Percentiles rank a stretch among this genome's conserved stretches.
phyloP scores from a whole-genome alignment of 2,888 invertebrate species.

The Drosophila parthenogenetica region DNA sequence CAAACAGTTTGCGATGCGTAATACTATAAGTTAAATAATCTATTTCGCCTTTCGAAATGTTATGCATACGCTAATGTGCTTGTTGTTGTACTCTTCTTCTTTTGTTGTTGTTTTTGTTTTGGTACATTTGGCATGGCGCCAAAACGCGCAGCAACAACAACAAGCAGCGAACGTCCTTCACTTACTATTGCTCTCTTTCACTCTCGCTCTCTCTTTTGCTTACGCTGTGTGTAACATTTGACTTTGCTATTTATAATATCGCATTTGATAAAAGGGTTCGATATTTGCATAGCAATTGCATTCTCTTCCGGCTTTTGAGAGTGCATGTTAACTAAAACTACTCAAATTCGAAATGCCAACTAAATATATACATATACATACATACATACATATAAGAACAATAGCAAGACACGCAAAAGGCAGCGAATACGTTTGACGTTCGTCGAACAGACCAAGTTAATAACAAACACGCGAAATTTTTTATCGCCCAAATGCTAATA shows the following conservation, averaged over 20 bases:
- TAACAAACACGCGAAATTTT: conserved; percentile 72
- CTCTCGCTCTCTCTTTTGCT: not conserved
- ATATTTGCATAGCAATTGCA: conserved; percentile 22
- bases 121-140: conserved; percentile 46
- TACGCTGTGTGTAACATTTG: not conserved
- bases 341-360: conserved; percentile 4
- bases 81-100: conserved; percentile 6
- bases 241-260: conserved; percentile 37
- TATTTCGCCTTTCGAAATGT: conserved; percentile 45
- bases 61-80: conserved; percentile 43
- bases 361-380: conserved; percentile 2
- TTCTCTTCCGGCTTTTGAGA: conserved; percentile 23
- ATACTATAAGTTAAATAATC: conserved; percentile 57
- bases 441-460: conserved; percentile 36
- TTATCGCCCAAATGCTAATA: conserved; percentile 73
- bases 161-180: conserved; percentile 47
- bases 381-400: conserved; percentile 1
- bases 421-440: conserved; percentile 42
- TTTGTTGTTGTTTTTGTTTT: conserved; percentile 20
- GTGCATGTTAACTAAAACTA: conserved; percentile 5
- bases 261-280: conserved; percentile 42
- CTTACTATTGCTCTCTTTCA: conserved; percentile 16
- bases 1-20: conserved; percentile 52
- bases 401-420: conserved; percentile 34
- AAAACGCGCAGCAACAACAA: conserved; percentile 39